A percentile compares a stretch with the other conserved stretches of the same genome.
Evolutionary conservation across 2,888 invertebrate species (phyloP).

Genomic region (Tyria jacobaeae): DNA sequence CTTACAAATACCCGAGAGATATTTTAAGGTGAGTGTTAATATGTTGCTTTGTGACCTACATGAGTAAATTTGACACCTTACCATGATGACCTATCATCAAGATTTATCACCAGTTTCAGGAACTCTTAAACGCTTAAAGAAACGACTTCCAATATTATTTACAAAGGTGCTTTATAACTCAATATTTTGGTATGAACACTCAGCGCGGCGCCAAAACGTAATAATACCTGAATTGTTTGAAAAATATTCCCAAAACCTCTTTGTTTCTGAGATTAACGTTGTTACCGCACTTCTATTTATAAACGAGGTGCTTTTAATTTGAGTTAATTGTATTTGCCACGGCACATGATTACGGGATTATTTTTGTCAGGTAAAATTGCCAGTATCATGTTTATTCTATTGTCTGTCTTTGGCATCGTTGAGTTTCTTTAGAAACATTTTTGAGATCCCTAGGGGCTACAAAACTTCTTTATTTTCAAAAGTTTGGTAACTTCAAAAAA

Average conservation of each 20-base stretch:
- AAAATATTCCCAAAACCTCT: slow-evolving; percentile 53
- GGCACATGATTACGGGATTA: slow-evolving; percentile 61
- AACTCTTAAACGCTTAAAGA: slow-evolving; percentile 29
- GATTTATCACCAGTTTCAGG: neutral
- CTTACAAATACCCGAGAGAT: no score
- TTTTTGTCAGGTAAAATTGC: slow-evolving; percentile 54
- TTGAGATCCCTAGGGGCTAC: neutral
- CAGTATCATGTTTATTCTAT: slow-evolving; percentile 42
- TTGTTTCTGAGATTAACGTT: slow-evolving; percentile 56
- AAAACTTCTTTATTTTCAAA: slow-evolving; percentile 13
- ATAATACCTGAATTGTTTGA: slow-evolving; percentile 43
- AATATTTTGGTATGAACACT: slow-evolving; percentile 38
- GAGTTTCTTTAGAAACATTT: slow-evolving; percentile 11
- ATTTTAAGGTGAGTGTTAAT: no score
- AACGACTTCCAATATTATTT: slow-evolving; percentile 34
- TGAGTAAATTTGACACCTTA: no score
- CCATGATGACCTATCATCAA: no score
- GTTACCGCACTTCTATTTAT: slow-evolving; percentile 60
- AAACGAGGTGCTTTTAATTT: slow-evolving; percentile 66
- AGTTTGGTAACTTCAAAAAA: slow-evolving; percentile 3
- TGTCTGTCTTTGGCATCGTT: slow-evolving; percentile 36
- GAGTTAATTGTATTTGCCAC: slow-evolving; percentile 66
- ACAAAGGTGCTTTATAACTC: slow-evolving; percentile 25
- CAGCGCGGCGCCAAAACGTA: slow-evolving; percentile 36
- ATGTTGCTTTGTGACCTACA: no score